These are phyloP conservation scores for Myotis yumanensis DNA, from an alignment of 2,113 vertebrate genomes.

Conservation along the genomic window DNA sequence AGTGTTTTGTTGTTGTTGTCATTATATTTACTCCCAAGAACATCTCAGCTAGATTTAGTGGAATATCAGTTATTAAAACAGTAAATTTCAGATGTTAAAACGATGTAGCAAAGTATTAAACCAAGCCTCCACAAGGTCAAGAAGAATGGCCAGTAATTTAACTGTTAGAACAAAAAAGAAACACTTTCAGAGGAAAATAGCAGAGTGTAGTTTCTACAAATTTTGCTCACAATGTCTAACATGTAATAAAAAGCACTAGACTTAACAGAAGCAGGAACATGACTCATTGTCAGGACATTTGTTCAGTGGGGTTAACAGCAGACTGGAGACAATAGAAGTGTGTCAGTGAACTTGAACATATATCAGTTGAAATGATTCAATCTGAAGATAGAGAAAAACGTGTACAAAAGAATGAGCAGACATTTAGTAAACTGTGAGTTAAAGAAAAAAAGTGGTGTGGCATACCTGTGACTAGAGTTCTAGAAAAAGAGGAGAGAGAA, in stretches of 20 bases:
- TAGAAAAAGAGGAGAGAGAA: not conserved
- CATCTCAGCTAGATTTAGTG: not conserved
- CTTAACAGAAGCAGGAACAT: not conserved
- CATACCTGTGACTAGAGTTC: not conserved
- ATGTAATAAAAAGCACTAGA: not conserved
- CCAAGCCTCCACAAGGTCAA: not conserved
- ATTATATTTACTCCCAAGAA: not conserved
- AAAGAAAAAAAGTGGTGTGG: not conserved
- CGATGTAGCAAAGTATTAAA: not conserved
- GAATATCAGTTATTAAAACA: not conserved
- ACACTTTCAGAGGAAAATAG: not conserved
- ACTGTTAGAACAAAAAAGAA: not conserved
- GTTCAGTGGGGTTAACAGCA: not conserved
- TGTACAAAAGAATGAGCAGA: not conserved
- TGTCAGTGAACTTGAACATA: not conserved
- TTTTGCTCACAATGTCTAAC: not conserved
- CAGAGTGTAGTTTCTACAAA: not conserved
- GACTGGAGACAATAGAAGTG: not conserved
- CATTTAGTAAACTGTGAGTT: not conserved
- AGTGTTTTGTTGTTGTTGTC: not conserved
- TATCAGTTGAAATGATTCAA: not conserved
- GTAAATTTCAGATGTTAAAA: not conserved
- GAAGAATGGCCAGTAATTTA: not conserved
- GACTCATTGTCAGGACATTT: not conserved
- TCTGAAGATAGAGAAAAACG: not conserved